Conservation (phyloP, 2,113 vertebrate genomes). For the Mormoops blainvillei region DNA sequence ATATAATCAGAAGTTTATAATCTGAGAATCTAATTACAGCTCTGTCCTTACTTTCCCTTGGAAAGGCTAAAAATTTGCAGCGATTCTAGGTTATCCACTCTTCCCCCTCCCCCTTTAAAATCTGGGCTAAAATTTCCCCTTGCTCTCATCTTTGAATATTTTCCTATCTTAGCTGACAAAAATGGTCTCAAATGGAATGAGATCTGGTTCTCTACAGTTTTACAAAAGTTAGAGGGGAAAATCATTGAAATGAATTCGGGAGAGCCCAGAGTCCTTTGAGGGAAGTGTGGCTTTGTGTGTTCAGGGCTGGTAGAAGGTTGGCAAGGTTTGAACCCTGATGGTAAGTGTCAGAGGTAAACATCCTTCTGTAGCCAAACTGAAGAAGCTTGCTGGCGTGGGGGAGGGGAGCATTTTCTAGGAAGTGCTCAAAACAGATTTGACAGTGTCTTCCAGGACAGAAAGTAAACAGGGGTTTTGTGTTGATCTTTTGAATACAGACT, state of each 20-base stretch:
- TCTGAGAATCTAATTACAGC: background rate
- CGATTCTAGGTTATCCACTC: background rate
- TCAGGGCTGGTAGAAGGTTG: background rate
- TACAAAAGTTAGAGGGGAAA: background rate
- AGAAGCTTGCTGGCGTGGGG: background rate
- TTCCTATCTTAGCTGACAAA: conserved; percentile 13
- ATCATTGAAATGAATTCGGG: background rate
- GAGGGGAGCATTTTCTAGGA: conserved; percentile 61
- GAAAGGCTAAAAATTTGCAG: background rate
- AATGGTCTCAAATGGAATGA: background rate
- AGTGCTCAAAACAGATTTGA: conserved; percentile 46
- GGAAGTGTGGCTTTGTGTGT: background rate
- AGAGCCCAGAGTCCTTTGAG: background rate
- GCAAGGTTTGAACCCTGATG: background rate
- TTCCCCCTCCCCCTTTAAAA: background rate
- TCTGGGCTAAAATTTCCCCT: conserved; percentile 19
- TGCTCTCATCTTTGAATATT: background rate
- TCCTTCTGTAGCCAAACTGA: background rate
- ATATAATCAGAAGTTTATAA: background rate
- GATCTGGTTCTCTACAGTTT: conserved; percentile 16
- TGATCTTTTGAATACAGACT: conserved; percentile 64
- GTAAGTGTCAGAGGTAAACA: conserved; percentile 29
- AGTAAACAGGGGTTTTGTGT: conserved; percentile 69
- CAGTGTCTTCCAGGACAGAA: conserved; percentile 54
- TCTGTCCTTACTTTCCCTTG: background rate